Base-by-base conservation (phyloP, 2,888 invertebrate genomes). In the Aethes cnicana region DNA sequence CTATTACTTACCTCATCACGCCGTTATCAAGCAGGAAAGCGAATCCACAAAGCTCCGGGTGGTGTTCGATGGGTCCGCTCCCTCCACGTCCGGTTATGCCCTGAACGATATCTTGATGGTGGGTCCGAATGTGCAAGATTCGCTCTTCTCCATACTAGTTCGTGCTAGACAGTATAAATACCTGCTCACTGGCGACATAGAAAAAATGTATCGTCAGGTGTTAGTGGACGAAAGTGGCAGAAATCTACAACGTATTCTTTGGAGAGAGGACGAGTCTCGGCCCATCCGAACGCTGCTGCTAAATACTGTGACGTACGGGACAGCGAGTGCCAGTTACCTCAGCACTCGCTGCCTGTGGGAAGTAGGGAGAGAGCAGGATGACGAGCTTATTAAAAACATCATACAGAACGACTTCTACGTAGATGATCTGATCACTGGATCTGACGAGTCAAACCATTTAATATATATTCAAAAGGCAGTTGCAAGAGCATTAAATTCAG, bases 1-100 rank as follows among this genome's bases (percentile, higher is more conserved):
- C 0, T 73, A 69, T 54, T 76, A 64, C 59, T 47, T 80, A 12
- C 72, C 69, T 21, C 79, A 81, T 59, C 77, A 76, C 44, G 63
- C 68, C 0, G 72, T 81, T 0, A 39, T 72, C 0, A 67, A 67
- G 11, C 46, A 64, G 6, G 46, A 54, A 3, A 71, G 69, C 42
- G 55, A 64, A 5, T 73, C 72, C 0, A 72, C 72, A 0, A 69
- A 69, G 20, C 14, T 71, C 0, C 41, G 72, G 4, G 71, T 75
- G 0, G 74, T 76, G 0, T 73, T 72, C 54, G 68, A 74, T 25
- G 72, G 56, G 0, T 61, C 62, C 0, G 60, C 59, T 2, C 53
- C 41, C 1, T 47, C 66, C 2, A 32, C 63, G 0, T 64, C 63
- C 0, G 64, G 63, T 4, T 49, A 26, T 9, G 55, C 65, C 0